A percentile compares a stretch with the other conserved stretches of the same genome.
phyloP scores from a whole-genome alignment of 2,888 invertebrate genomes.

The Lacanobia wlatinum region DNA sequence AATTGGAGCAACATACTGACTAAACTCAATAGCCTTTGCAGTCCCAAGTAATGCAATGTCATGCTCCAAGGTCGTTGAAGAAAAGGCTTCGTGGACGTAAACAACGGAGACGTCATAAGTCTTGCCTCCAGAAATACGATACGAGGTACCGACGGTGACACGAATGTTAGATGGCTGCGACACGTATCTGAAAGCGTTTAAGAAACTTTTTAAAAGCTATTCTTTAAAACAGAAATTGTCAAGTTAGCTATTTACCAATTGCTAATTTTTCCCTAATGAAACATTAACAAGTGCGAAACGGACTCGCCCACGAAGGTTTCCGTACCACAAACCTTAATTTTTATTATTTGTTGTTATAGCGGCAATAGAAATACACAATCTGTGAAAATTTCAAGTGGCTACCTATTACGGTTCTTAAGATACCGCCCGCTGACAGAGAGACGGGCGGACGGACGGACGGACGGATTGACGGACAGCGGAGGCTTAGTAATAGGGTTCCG shows the following conservation, averaged over 20 bases:
- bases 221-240: not conserved
- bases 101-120: slow-evolving; percentile 75
- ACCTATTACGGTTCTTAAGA: too few relatives aligned
- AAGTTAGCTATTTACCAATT: not conserved
- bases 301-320: too few relatives aligned
- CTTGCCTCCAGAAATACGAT: slow-evolving; percentile 78
- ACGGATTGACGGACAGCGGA: too few relatives aligned
- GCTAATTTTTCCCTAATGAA: not conserved
- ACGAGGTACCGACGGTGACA: slow-evolving; percentile 80
- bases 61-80: slow-evolving; percentile 74
- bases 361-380: too few relatives aligned
- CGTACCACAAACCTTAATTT: too few relatives aligned
- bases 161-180: slow-evolving; percentile 71
- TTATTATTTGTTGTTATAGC: too few relatives aligned
- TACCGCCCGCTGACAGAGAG: too few relatives aligned
- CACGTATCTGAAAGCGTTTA: slow-evolving; percentile 72
- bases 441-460: too few relatives aligned
- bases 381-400: too few relatives aligned
- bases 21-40: slow-evolving; percentile 73
- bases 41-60: slow-evolving; percentile 83
- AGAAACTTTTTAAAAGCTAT: not conserved
- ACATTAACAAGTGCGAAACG: not conserved
- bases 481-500: too few relatives aligned
- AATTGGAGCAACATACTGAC: slow-evolving; percentile 73
- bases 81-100: slow-evolving; percentile 78